Evolutionary conservation across 2,797 vertebrate genomes (phyloP), one percentile per base, ranked within the genome.

Genomic region (Crypturellus tataupa): DNA sequence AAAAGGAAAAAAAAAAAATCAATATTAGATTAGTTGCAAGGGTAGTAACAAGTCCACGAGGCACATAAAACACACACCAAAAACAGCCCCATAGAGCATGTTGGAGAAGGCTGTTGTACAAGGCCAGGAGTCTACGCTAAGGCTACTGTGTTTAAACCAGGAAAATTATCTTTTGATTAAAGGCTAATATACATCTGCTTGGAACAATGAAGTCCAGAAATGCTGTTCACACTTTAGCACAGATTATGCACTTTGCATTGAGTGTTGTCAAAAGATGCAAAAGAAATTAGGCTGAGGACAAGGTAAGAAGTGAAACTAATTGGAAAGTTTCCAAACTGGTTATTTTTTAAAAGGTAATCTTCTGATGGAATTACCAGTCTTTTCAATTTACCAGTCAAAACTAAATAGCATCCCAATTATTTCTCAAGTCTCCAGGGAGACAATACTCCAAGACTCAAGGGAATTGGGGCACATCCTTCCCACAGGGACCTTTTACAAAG

Each of bases 11-110:
- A 67, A 68, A 94, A 94, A 65, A 68, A 95, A 95, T 92, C 89
- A 87, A 59, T 90, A 95, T 58, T 58, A 80, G 44, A 83, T 90
- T 92, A 96, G n/a, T 70, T 89, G 37, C 80, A 77, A 94, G 59
- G 58, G 89, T 89, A 92, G 49, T 8, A 68, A 68, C 70, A 80
- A 82, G 37, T 49, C 46, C 70, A 33, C 40, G 56, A 91, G 90
- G 44, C 90, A 85, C 18, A 80, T 56, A 56, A 93, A 72, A 69
- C 25, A 39, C 9, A 80, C n/a, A 53, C 27, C 17, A 63, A 73
- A 65, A 58, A 1, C 39, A 85, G 39, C 4, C 65, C 55, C 51
- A 86, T 47, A 83, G 53, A 85, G 69, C 35, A 92, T 46, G 31
- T 53, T 85, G 92, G 37, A 89, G 94, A 93, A 91, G 63, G 56